phyloP scores from a whole-genome alignment of 2,888 invertebrate genomes.

The Elgonia sp. region DNA sequence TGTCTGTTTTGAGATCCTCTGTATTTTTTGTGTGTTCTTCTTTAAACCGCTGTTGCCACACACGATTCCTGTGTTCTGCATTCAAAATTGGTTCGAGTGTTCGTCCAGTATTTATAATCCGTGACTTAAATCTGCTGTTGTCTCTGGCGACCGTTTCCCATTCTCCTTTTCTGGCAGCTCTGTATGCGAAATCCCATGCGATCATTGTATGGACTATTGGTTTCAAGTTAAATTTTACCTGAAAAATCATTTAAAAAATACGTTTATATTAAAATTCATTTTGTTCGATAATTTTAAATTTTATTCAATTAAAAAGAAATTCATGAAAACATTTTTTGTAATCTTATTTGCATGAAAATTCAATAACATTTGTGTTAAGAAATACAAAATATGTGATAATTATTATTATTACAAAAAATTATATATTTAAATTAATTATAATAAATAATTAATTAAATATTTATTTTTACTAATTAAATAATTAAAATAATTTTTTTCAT shows the following conservation, averaged over 20 bases:
- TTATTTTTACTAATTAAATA: too few species aligned
- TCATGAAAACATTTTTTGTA: too few species aligned
- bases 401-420: too few species aligned
- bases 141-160: constrained; percentile 89
- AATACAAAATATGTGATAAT: too few species aligned
- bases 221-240: constrained; percentile 88
- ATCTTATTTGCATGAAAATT: too few species aligned
- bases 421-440: too few species aligned
- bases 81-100: constrained; percentile 86
- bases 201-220: constrained; percentile 87
- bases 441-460: too few species aligned
- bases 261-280: neutral
- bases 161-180: constrained; percentile 88
- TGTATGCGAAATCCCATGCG: constrained; percentile 88
- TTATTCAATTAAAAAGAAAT: too few species aligned
- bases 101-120: constrained; percentile 85
- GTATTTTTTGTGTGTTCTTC: neutral
- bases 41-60: constrained; percentile 87
- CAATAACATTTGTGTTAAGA: too few species aligned
- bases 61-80: constrained; percentile 86
- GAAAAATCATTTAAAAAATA: neutral
- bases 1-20: neutral
- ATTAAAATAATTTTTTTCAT: too few species aligned
- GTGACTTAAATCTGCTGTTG: constrained; percentile 87
- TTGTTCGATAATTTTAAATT: neutral